A percentile compares a stretch with the other conserved stretches of the same genome.
phyloP scores from a whole-genome alignment of 30 jellyfish, hydroid and myxozoan species.

The Catostylus mosaicus region DNA sequence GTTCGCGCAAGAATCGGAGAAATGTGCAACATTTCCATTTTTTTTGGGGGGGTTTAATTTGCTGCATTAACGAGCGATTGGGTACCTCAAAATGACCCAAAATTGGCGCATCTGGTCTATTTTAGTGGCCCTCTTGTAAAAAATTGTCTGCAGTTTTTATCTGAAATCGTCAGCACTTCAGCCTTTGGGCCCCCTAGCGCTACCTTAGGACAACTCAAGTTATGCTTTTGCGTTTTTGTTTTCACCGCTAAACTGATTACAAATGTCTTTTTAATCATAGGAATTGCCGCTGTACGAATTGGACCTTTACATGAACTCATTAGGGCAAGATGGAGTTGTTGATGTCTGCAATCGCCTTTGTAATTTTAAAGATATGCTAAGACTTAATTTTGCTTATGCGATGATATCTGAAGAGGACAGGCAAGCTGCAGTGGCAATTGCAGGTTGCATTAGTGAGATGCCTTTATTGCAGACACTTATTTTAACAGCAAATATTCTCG shows the following conservation, averaged over 20 bases:
- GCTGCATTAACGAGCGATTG: too few relatives aligned
- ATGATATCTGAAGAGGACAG: conserved; percentile 34
- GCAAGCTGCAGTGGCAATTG: background rate
- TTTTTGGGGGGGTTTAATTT: too few relatives aligned
- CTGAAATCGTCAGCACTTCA: too few relatives aligned
- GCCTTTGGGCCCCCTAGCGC: too few relatives aligned
- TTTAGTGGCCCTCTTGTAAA: too few relatives aligned
- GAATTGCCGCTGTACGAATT: background rate
- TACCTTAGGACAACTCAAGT: too few relatives aligned
- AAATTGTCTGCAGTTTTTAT: too few relatives aligned
- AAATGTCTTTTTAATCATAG: background rate
- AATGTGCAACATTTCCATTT: too few relatives aligned
- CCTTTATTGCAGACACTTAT: background rate
- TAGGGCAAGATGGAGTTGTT: conserved; percentile 17
- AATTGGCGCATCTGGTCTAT: too few relatives aligned
- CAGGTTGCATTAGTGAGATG: background rate
- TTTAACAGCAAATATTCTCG: conserved; percentile 5
- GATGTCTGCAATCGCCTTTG: conserved; percentile 8
- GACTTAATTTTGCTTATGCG: conserved; percentile 32
- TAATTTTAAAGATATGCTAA: background rate
- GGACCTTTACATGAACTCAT: conserved; percentile 33
- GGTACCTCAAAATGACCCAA: too few relatives aligned
- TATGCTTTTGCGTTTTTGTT: background rate
- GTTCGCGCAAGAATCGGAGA: too few relatives aligned
- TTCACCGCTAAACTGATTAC: background rate